Percentiles rank a stretch among this genome's conserved stretches.
Evolutionary conservation across 2,888 invertebrate species (phyloP).

Genomic region (Epicampocera succincta): DNA sequence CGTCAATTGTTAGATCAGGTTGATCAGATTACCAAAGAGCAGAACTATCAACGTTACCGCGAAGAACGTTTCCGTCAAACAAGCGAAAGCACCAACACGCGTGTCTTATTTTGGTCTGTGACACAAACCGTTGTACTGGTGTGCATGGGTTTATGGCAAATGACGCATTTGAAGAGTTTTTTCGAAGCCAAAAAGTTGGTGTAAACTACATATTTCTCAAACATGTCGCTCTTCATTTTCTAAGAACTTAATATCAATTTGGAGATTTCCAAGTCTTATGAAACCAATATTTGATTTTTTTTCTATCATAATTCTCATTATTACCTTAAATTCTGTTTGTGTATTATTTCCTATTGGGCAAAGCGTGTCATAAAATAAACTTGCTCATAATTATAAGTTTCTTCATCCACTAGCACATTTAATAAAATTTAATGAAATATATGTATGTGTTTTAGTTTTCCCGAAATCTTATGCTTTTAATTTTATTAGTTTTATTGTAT

Average conservation of each 20-base stretch:
- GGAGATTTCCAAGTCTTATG: slow-evolving; percentile 65
- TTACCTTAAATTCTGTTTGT: slow-evolving; percentile 27
- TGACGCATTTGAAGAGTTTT: slow-evolving; percentile 99
- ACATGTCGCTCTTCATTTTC: slow-evolving; percentile 12
- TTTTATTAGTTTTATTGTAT: too few species aligned
- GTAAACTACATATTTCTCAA: slow-evolving; percentile 82
- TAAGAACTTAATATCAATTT: slow-evolving; percentile 69
- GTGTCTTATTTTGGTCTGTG: slow-evolving; percentile 98
- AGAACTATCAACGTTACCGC: slow-evolving; percentile 98
- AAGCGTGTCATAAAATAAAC: not conserved
- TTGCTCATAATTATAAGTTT: not conserved
- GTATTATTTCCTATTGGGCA: not conserved
- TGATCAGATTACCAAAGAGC: slow-evolving; percentile 99
- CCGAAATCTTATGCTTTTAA: too few species aligned
- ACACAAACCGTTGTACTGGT: slow-evolving; percentile 95
- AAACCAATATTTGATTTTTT: slow-evolving; percentile 51
- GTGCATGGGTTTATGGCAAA: slow-evolving; percentile 98
- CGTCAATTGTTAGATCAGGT: slow-evolving; percentile 98
- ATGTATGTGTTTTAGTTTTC: not conserved
- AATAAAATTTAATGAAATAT: slow-evolving; percentile 21
- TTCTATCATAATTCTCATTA: slow-evolving; percentile 15
- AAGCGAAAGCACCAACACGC: slow-evolving; percentile 97
- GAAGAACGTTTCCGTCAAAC: slow-evolving; percentile 99
- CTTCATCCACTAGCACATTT: not conserved
- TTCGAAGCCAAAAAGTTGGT: slow-evolving; percentile 99